Conservation (phyloP, 2,797 vertebrate species). For the Steatocranus sp. region DNA sequence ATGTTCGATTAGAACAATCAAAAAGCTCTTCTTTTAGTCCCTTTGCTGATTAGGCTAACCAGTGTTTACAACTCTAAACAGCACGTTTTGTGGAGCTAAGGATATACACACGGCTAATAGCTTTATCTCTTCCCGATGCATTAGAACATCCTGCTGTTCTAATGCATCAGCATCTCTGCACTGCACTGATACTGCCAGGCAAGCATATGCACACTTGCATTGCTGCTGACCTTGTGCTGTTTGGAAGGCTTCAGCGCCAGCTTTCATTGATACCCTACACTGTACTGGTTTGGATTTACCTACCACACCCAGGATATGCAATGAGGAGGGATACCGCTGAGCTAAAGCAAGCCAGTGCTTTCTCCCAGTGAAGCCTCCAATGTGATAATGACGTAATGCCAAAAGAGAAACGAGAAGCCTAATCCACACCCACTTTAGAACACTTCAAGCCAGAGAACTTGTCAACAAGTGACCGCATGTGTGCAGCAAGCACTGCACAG, state of each 20-base stretch:
- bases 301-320: neutral
- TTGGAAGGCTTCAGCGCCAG: conserved; percentile 21
- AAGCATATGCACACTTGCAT: conserved; percentile 44
- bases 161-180: conserved; percentile 55
- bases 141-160: conserved; percentile 38
- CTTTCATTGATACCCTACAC: conserved; percentile 23
- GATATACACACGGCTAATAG: conserved; percentile 2
- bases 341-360: neutral
- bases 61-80: neutral
- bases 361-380: neutral
- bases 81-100: neutral
- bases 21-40: neutral
- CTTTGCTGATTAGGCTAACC: neutral
- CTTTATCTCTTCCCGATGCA: neutral
- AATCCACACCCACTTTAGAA: neutral
- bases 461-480: neutral
- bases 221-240: conserved; percentile 56
- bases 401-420: neutral
- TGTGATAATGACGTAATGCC: neutral
- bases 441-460: neutral
- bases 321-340: neutral
- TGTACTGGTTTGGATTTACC: neutral
- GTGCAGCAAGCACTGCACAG: neutral
- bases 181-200: conserved; percentile 29
- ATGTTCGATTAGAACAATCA: neutral